Evolutionary conservation across 2,888 invertebrate species (phyloP).

Genomic region (Lagria hirta): DNA sequence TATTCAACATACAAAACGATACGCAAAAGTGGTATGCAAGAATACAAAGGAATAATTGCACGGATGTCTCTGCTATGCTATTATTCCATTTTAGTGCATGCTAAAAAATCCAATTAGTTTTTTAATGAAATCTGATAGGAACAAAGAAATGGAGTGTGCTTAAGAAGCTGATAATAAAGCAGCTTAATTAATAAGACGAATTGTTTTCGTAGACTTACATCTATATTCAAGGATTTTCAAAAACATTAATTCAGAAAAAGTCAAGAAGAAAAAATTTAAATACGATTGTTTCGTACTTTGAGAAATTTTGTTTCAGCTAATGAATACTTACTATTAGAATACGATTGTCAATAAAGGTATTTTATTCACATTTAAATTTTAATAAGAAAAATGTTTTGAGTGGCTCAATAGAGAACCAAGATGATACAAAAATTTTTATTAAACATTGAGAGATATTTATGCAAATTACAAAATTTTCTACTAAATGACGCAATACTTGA

Average conservation of each 20-base stretch:
- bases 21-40: too few relatives aligned
- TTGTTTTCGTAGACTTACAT: conserved; percentile 14
- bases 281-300: too few relatives aligned
- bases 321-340: too few relatives aligned
- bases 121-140: conserved; percentile 25
- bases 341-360: too few relatives aligned
- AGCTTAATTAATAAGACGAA: conserved; percentile 10
- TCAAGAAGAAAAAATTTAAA: conserved; percentile 9
- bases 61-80: conserved; percentile 18
- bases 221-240: conserved; percentile 13
- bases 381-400: too few relatives aligned
- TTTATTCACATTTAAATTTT: too few relatives aligned
- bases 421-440: too few relatives aligned
- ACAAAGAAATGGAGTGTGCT: conserved; percentile 14
- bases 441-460: too few relatives aligned
- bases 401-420: too few relatives aligned
- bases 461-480: too few relatives aligned
- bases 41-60: conserved; percentile 16
- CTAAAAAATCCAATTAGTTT: conserved; percentile 24
- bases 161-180: conserved; percentile 47
- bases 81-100: conserved; percentile 19
- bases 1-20: background rate
- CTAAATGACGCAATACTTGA: too few relatives aligned
- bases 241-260: conserved; percentile 3
- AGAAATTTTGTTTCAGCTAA: too few relatives aligned